These are phyloP conservation scores for Antheraea yamamai DNA, from an alignment of 2,888 invertebrate species.

Conservation along the genomic window DNA sequence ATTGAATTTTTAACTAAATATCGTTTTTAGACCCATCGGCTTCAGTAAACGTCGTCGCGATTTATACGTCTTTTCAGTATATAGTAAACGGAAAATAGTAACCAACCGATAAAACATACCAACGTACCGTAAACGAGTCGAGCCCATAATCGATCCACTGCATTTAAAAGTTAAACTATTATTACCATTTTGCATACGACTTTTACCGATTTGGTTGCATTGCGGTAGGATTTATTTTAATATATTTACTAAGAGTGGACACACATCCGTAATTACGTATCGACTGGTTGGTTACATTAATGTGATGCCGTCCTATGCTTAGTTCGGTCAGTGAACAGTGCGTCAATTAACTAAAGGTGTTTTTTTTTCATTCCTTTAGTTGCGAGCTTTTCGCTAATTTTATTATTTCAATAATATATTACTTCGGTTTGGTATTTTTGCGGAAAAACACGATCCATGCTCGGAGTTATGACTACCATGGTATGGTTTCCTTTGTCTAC, in stretches of 20 bases:
- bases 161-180: conserved; percentile 74
- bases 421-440: conserved; percentile 66
- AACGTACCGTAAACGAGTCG: conserved; percentile 60
- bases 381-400: conserved; percentile 65
- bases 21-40: conserved; percentile 66
- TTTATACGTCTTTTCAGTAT: conserved; percentile 45
- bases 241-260: conserved; percentile 45
- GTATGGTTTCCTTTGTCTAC: conserved; percentile 82
- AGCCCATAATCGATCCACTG: conserved; percentile 77
- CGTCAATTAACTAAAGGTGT: conserved; percentile 67
- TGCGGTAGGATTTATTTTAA: conserved; percentile 52
- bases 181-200: conserved; percentile 66
- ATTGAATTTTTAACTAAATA: conserved; percentile 72
- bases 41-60: conserved; percentile 62
- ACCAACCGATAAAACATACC: conserved; percentile 51
- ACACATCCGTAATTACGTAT: conserved; percentile 44
- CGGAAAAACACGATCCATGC: conserved; percentile 80
- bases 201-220: conserved; percentile 71
- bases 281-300: conserved; percentile 44
- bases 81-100: conserved; percentile 40
- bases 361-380: conserved; percentile 66
- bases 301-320: conserved; percentile 76
- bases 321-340: conserved; percentile 75
- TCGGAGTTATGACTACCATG: conserved; percentile 82
- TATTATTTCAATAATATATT: conserved; percentile 55